phyloP scores from a whole-genome alignment of 2,888 invertebrate species.

The Melangyna quadrimaculata region DNA sequence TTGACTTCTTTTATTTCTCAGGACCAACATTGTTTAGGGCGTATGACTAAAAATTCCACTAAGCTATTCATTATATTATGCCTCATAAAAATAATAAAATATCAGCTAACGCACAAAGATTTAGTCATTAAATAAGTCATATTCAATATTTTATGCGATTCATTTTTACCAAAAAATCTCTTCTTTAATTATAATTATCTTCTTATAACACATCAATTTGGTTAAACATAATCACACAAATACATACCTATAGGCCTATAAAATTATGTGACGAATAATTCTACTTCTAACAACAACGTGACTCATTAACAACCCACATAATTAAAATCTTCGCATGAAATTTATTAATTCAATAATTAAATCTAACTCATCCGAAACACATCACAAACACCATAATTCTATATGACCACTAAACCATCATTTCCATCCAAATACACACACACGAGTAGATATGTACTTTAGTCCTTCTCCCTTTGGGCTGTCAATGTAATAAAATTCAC shows the following conservation, averaged over 20 bases:
- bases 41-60: too few relatives aligned
- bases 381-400: slow-evolving; percentile 50
- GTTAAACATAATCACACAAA: neutral
- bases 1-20: too few relatives aligned
- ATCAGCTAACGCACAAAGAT: too few relatives aligned
- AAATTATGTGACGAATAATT: neutral
- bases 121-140: too few relatives aligned
- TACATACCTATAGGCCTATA: too few relatives aligned
- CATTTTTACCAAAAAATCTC: neutral
- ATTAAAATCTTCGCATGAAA: slow-evolving; percentile 15
- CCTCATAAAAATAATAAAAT: too few relatives aligned
- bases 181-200: neutral
- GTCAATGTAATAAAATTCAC: slow-evolving; percentile 39
- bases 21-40: too few relatives aligned
- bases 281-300: neutral
- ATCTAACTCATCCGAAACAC: slow-evolving; percentile 44
- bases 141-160: too few relatives aligned
- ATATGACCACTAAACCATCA: slow-evolving; percentile 54
- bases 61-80: too few relatives aligned
- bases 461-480: slow-evolving; percentile 2
- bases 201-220: neutral
- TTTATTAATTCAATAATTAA: slow-evolving; percentile 45
- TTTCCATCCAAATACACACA: neutral
- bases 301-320: slow-evolving; percentile 26
- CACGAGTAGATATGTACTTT: neutral